Conservation (phyloP, 1,140 invertebrate genomes). For the Globodera rostochiensis region DNA sequence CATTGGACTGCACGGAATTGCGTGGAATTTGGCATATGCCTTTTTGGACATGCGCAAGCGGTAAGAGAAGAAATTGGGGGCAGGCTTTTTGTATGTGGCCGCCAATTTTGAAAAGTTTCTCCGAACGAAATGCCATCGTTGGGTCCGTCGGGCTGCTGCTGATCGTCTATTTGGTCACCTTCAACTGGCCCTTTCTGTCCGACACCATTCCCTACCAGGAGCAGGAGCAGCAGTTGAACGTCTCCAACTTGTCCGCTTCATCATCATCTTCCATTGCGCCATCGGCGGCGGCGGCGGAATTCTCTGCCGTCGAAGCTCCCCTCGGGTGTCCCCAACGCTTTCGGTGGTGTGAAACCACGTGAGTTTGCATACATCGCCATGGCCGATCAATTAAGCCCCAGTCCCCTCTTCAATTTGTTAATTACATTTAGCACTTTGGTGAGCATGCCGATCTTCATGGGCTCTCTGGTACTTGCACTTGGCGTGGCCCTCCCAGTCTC, state of each 20-base stretch:
- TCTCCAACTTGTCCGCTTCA: not conserved
- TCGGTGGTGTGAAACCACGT: conserved; percentile 45
- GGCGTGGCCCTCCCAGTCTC: conserved; percentile 46
- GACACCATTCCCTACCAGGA: conserved; percentile 42
- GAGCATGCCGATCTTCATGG: conserved; percentile 52
- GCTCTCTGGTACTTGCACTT: conserved; percentile 38
- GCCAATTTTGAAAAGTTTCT: conserved; percentile 28
- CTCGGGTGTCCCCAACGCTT: conserved; percentile 47
- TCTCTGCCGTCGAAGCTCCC: not conserved
- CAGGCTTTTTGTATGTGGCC: conserved; percentile 33
- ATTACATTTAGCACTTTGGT: conserved; percentile 31
- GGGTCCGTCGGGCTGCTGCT: conserved; percentile 24
- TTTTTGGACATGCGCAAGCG: conserved; percentile 53
- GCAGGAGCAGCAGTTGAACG: not conserved
- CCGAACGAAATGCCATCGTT: conserved; percentile 38
- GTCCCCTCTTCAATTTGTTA: not conserved
- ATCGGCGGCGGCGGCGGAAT: no score
- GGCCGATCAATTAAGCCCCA: not conserved
- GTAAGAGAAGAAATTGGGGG: conserved; percentile 29
- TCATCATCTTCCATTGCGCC: not conserved
- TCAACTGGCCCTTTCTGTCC: conserved; percentile 55
- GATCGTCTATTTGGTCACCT: conserved; percentile 45
- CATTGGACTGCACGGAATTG: conserved; percentile 48
- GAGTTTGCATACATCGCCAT: not conserved
- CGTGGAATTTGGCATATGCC: conserved; percentile 52